Evolutionary conservation across 2,113 vertebrate species (phyloP).

Genomic region (Sula dactylatra): DNA sequence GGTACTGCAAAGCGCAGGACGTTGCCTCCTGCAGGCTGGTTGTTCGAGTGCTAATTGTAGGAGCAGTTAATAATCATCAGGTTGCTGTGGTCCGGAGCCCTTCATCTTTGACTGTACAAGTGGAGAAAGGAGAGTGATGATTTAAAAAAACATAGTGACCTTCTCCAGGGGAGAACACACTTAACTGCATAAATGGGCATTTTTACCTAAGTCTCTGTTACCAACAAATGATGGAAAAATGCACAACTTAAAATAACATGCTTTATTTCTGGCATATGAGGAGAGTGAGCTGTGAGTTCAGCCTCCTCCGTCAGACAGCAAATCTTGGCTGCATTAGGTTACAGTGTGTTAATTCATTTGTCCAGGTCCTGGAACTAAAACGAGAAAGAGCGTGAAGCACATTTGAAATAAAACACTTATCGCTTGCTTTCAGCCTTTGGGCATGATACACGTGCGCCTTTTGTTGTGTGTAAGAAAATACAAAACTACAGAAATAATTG

Average conservation of each 20-base stretch:
- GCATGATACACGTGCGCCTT: not conserved
- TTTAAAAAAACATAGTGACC: not conserved
- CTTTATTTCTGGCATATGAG: not conserved
- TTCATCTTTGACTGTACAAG: not conserved
- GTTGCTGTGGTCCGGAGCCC: not conserved
- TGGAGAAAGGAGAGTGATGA: not conserved
- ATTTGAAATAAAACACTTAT: not conserved
- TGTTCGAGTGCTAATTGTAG: not conserved
- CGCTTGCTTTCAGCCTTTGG: not conserved
- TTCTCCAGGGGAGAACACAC: not conserved
- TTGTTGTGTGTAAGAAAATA: not conserved
- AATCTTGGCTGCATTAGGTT: not conserved
- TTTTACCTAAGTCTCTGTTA: not conserved
- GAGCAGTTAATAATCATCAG: not conserved
- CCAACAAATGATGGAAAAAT: not conserved
- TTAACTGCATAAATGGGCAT: not conserved
- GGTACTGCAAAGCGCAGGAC: not conserved
- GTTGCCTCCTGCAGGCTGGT: not conserved
- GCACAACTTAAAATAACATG: not conserved
- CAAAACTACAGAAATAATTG: not conserved
- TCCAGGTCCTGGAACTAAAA: not conserved
- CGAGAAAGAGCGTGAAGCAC: rapidly evolving
- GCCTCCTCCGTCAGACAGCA: not conserved
- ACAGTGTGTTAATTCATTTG: not conserved
- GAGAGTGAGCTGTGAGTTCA: not conserved